Base-by-base conservation (phyloP, 2,113 vertebrate species). In the Forbesichthys agassizii region DNA sequence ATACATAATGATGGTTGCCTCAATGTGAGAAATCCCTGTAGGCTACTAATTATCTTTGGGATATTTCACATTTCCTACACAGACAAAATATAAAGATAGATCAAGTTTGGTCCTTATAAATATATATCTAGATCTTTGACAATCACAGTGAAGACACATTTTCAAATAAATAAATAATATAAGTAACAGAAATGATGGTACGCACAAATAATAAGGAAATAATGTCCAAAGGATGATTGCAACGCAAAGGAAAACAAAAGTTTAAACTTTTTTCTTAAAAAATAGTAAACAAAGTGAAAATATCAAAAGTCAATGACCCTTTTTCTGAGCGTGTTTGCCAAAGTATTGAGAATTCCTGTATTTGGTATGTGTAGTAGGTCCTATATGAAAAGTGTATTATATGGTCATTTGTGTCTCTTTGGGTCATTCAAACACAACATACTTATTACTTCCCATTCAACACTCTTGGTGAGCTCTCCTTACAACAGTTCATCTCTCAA, bases 141-240 rank as follows among this genome's bases (percentile, higher is more conserved):
- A 88, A 89, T 86, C 82, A 81, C 73, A 57, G 75, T 69, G 66
- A 77, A 77, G 69, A 66, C 56, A 66, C 11, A 20, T 69, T 82
- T 79, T 76, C 57, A 80, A 88, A 90, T 90, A 90, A 89, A 90
- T 88, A 84, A 89, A 89, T 86, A 90, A 88, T 88, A 89, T 85
- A 86, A 91, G 78, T 10, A 73, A 85, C 88, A 64, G 83, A 84
- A 85, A 88, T 90, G 90, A 91, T 90, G 88, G 90, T 90, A 66
- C 87, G 47, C 77, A 89, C 89, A 89, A 84, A 64, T 63, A 47
- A 66, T 80, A 85, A 87, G 86, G 87, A 87, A 87, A 86, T 63
- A 90, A 90, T 84, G 83, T 18, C 18, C 46, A 89, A 91, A 91
- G 89, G 83, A 91, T 89, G 88, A 87, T 91, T 90, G 87, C 88